Evolutionary conservation across 2,888 invertebrate genomes (phyloP), one percentile per base, ranked within the genome.

Genomic region (Phasia obesa): DNA sequence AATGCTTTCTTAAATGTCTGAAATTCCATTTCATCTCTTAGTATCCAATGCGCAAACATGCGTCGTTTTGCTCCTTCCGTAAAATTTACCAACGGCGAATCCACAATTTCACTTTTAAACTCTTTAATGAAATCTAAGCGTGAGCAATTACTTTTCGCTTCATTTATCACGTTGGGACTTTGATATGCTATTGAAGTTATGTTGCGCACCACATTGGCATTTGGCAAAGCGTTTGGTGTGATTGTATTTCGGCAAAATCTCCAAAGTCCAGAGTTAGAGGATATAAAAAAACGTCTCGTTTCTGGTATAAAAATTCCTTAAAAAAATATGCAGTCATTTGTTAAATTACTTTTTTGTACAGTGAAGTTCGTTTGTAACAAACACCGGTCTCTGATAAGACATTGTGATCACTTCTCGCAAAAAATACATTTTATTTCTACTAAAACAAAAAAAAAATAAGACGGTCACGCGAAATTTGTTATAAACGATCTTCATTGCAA

Each of bases 201-300:
- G 90, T 92, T 92, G 75, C 92, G 88, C 67, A 93, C 93, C 86
- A 93, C 93, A 91, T 92, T 87, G 77, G 92, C 92, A 91, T 92
- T 93, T 89, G 92, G 91, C 87, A 92, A 89, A 84, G 92, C 89
- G 86, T 88, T 88, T 5, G 91, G 91, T 25, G 88, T 88, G 47
- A 89, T 87, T 23, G 90, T 90, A 23, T 89, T 88, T 15, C 92
- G 89, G 78, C 92, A 92, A 81, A 90, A 89, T 2, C 90, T 92
- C 95, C 95, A 96, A 7, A 96, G 91, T 0, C 96, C 96, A 3
- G 94, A 93, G 87, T 95, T 93, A 85, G 95, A 95, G 86, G 93
- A 93, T 88, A 95, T 90, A 73, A 95, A 94, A 87, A 93, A 94
- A 74, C 93, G 90, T 11, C 93, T 92, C 27, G 92, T 93, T 64